These are phyloP conservation scores for Aramus guarauna DNA, from an alignment of 2,113 vertebrate species.

Conservation along the genomic window DNA sequence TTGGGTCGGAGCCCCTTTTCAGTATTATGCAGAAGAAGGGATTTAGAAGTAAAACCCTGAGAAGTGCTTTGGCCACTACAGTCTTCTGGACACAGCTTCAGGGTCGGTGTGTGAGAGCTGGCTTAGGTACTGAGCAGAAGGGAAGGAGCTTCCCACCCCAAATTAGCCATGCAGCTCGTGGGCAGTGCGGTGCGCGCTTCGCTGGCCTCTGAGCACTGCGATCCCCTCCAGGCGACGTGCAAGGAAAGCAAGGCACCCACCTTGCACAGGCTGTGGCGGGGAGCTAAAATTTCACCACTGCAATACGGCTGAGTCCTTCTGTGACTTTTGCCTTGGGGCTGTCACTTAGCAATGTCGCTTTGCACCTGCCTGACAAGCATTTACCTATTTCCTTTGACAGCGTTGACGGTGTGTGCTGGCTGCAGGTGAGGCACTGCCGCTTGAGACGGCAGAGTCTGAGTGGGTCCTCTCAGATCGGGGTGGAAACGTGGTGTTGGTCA, in stretches of 20 bases:
- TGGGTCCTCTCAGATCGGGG: neutral
- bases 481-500: neutral
- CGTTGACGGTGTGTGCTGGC: neutral
- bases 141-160: neutral
- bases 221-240: accelerated
- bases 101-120: neutral
- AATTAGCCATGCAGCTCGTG: accelerated
- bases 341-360: neutral
- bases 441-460: neutral
- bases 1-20: neutral
- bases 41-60: slow-evolving; percentile 6
- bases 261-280: accelerated
- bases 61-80: neutral
- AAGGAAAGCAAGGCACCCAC: neutral
- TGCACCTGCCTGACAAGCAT: neutral
- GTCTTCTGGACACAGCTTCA: neutral
- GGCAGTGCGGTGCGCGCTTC: neutral
- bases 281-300: neutral
- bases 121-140: neutral
- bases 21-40: neutral
- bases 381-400: neutral
- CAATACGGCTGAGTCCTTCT: accelerated
- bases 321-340: neutral
- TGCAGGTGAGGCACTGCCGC: neutral
- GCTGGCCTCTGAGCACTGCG: accelerated